Evolutionary conservation across 1,140 invertebrate genomes (phyloP), one percentile per base, ranked within the genome.

Genomic region (Ceratoteleas bidentatus): DNA sequence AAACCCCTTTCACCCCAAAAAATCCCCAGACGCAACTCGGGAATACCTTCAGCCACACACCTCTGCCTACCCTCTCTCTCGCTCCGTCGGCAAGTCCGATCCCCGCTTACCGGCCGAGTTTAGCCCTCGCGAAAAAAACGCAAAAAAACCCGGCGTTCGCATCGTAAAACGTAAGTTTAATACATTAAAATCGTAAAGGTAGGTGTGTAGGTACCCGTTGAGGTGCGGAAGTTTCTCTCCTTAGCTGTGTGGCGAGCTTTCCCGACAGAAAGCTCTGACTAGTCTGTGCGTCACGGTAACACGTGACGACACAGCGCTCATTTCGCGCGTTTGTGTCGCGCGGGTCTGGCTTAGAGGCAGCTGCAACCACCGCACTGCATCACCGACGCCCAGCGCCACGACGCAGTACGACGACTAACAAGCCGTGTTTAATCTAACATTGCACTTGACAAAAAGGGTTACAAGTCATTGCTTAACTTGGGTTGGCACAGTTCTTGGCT

Each of bases 361-460:
- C 89, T 89, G 88, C 90, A 88, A 91, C 87, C 89, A 91, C 90
- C 90, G 89, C 89, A 91, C 90, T 91, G 89, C 89, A 91, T 90
- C 90, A 89, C 90, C 87, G 90, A 90, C 88, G 88, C 85, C 89
- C 88, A 89, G 86, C 89, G 88, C 89, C 89, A 87, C 88, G 88
- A 91, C 90, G 87, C 89, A 91, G 90, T 90, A 91, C 89, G 90
- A 91, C 89, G 88, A 91, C 88, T 88, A 90, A 91, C 89, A 89
- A 90, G 87, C 89, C 88, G 84, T 88, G 87, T 87, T 85, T 84
- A 88, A 85, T 85, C 85, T 85, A 87, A 85, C 79, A 85, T 86
- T 86, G 66, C 85, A 84, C 85, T 88, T 88, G 75, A 87, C 82
- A 87, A 86, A 86, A 88, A 87, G 85, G 85, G 84, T 87, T 84